Percentiles rank a stretch among this genome's conserved stretches.
Conservation (phyloP, 2,113 vertebrate species). For the Gnathonemus echidnorhynchus region DNA sequence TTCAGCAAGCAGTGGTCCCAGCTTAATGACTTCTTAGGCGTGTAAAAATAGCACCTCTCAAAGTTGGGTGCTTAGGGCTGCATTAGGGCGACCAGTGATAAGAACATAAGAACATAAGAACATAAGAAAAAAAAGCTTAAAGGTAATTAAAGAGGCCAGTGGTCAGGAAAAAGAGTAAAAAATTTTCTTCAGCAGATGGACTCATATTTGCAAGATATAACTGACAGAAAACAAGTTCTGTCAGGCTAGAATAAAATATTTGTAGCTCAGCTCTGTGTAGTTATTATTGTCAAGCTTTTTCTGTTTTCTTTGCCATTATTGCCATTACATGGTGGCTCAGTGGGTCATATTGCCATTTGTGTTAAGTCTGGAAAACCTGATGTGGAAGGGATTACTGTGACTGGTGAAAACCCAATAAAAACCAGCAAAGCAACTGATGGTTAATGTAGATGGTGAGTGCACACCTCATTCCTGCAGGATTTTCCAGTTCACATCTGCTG, state of each 20-base stretch:
- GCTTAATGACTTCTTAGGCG: background rate
- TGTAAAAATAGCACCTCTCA: slow-evolving; percentile 1
- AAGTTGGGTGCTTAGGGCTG: background rate
- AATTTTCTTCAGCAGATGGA: background rate
- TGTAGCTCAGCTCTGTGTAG: background rate
- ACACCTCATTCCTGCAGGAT: background rate
- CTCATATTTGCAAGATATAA: background rate
- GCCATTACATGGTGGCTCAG: background rate
- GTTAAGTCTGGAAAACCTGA: background rate
- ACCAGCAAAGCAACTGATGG: background rate
- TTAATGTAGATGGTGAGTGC: background rate
- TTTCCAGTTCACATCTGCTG: background rate
- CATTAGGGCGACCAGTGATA: background rate
- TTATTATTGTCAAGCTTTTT: background rate
- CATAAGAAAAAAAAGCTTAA: background rate
- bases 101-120: too few species aligned
- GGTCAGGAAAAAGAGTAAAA: background rate
- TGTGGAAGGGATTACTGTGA: background rate
- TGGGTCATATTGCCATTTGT: background rate
- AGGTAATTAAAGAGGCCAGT: background rate
- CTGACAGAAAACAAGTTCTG: background rate
- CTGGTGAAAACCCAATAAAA: background rate
- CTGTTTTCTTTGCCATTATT: background rate
- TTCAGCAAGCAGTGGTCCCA: background rate
- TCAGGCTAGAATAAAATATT: background rate